Conservation (phyloP, 2,888 invertebrate genomes). For the Ochropleura leucogaster region DNA sequence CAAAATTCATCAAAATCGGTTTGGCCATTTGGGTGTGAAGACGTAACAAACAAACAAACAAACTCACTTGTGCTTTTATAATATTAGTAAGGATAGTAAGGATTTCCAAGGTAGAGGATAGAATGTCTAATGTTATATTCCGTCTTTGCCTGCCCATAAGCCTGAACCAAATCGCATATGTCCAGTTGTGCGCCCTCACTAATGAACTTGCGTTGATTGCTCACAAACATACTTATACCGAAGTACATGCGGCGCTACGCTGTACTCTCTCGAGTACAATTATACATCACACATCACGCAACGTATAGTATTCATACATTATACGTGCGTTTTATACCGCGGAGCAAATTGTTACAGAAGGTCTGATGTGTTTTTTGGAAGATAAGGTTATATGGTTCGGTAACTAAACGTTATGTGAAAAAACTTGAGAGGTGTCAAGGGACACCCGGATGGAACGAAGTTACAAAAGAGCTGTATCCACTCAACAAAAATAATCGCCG, state of each 20-base stretch:
- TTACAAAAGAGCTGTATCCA: too few species aligned
- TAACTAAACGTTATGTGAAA: too few species aligned
- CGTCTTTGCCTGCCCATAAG: neutral
- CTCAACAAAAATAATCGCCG: too few species aligned
- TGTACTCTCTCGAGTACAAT: slow-evolving; percentile 31
- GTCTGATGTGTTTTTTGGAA: neutral
- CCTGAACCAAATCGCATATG: neutral
- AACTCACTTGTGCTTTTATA: too few species aligned
- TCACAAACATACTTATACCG: slow-evolving; percentile 11
- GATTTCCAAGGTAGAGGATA: too few species aligned
- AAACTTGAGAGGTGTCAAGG: too few species aligned
- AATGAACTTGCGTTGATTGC: slow-evolving; percentile 6
- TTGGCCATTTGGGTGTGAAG: too few species aligned
- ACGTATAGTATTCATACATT: neutral
- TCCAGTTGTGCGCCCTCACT: slow-evolving; percentile 17
- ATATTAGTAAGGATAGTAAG: too few species aligned
- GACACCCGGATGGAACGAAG: too few species aligned
- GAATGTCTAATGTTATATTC: neutral
- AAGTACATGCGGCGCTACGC: slow-evolving; percentile 36
- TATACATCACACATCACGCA: slow-evolving; percentile 20
- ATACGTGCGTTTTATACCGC: neutral
- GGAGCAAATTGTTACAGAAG: slow-evolving; percentile 20
- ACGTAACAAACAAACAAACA: too few species aligned
- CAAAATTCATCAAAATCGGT: too few species aligned
- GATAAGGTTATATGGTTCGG: neutral